phyloP scores from a whole-genome alignment of 1,140 invertebrate genomes.

The Episyrphus balteatus region DNA sequence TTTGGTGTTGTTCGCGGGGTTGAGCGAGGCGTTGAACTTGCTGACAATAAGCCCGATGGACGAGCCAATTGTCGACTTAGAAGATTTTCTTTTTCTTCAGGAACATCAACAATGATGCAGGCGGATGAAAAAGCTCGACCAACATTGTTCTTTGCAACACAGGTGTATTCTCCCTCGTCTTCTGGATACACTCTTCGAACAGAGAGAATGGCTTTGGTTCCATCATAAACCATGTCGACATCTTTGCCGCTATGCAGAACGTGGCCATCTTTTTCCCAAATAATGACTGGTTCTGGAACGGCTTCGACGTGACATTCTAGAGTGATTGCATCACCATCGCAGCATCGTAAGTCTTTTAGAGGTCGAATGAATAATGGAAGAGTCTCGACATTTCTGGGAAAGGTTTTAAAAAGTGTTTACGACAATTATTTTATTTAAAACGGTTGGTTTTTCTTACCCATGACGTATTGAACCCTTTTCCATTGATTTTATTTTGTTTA shows the following conservation, averaged over 20 bases:
- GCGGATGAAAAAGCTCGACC: slow-evolving; percentile 69
- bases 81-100: slow-evolving; percentile 67
- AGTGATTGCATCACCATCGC: slow-evolving; percentile 66
- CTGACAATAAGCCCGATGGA: slow-evolving; percentile 52
- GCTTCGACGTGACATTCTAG: slow-evolving; percentile 64
- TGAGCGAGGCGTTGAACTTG: slow-evolving; percentile 57
- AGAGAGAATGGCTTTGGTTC: slow-evolving; percentile 51
- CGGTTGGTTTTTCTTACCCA: slow-evolving; percentile 23
- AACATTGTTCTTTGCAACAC: slow-evolving; percentile 66
- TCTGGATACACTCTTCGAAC: slow-evolving; percentile 72
- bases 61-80: slow-evolving; percentile 53
- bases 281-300: slow-evolving; percentile 52
- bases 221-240: slow-evolving; percentile 55
- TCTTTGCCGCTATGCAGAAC: slow-evolving; percentile 48
- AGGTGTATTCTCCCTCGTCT: slow-evolving; percentile 82
- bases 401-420: slow-evolving; percentile 4
- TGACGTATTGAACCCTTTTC: slow-evolving; percentile 34
- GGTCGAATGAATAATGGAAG: slow-evolving; percentile 58
- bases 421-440: background rate
- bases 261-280: slow-evolving; percentile 71
- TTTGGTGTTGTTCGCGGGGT: slow-evolving; percentile 59
- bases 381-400: slow-evolving; percentile 56
- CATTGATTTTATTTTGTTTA: slow-evolving; percentile 31
- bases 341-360: slow-evolving; percentile 63
- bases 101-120: slow-evolving; percentile 69